Base-by-base conservation (phyloP, 2,888 invertebrate genomes). In the Trissonchulus latispiculum region DNA sequence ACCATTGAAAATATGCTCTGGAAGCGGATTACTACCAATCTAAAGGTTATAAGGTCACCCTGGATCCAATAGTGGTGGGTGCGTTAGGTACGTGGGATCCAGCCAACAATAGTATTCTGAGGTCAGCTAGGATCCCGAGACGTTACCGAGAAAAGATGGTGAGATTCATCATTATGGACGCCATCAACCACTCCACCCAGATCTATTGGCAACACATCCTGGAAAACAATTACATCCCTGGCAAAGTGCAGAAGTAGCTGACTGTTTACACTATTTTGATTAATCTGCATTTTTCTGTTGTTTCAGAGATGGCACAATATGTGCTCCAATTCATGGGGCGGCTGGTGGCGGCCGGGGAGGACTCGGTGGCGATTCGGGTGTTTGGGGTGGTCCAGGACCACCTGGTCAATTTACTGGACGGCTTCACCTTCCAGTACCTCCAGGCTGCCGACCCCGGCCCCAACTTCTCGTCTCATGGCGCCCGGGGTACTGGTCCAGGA, bases 61-160 rank as follows among this genome's bases (percentile, higher is more conserved):
- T 64, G 8, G 64, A 64, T 64, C 15, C 64, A 3, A 67, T 82
- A 66, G 74, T 80, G 35, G 79, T 81, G 3, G 80, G 82, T 23
- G 75, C 80, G 15, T 78, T 83, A 1, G 80, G 81, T 1, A 68
- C 78, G 2, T 83, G 81, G 81, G 79, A 81, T 74, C 77, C 76
- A 1, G 71, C 23, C 1, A 81, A 81, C 73, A 78, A 81, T 72
- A 31, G 59, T 1, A 78, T 79, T 59, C 69, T 80, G 18, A 59
- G 72, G 18, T 15, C 8, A 18, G 68, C 79, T 3, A 75, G 76
- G 29, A 64, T 64, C 8, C 33, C 64, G 8, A 28, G 28, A 48
- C 23, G 8, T 23, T 48, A 48, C 48, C 8, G 48, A 48, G 48
- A 8, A 23, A 48, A 48, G 23, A 48, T 48, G 48, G 48, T 48